Evolutionary conservation across 2,797 vertebrate genomes (phyloP), one percentile per base, ranked within the genome.

Genomic region (Centroberyx gerrardi): DNA sequence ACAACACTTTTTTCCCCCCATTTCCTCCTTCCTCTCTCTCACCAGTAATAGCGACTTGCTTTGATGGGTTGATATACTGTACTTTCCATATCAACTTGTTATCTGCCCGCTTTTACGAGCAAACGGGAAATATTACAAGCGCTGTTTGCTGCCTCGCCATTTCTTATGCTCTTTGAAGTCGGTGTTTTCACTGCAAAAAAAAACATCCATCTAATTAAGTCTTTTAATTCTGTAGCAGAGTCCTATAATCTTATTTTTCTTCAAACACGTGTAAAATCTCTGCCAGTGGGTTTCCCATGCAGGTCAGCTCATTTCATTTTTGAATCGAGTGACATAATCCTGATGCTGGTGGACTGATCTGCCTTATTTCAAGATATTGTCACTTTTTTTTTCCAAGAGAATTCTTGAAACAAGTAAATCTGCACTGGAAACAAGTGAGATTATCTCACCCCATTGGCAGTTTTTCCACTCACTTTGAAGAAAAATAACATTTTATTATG

Each of bases 111-210:
- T 86, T 87, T 85, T 82, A 87, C 60, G 82, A 85, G 77, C 72
- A 71, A 83, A 81, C 46, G 44, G 46, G 73, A 83, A 84, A 86
- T 79, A 80, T 87, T 76, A 78, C 62, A 72, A 63, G 62, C 33
- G 66, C 29, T 61, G 18, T 59, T 42, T 46, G 48, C 69, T 78
- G 74, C 73, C 62, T 89, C 60, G 17, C 5, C 61, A 83, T 89
- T 86, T 72, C 69, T 67, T 62, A 85, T 78, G 79, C 82, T 81
- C 80, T 86, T 90, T 86, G 83, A 93, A 89, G 76, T 74, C 33
- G 10, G 64, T 86, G 76, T 84, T 84, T 82, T 46, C 51, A 29
- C 28, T 28, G 42, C 6, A 53, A 44, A 33, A 48, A 58, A 56
- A 60, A 72, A 75, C 72, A 78, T 67, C 61, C 72, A 17, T 62